These are phyloP conservation scores for Microctenopoma lineatum DNA, from an alignment of 2,797 vertebrate genomes.

Conservation along the genomic window DNA sequence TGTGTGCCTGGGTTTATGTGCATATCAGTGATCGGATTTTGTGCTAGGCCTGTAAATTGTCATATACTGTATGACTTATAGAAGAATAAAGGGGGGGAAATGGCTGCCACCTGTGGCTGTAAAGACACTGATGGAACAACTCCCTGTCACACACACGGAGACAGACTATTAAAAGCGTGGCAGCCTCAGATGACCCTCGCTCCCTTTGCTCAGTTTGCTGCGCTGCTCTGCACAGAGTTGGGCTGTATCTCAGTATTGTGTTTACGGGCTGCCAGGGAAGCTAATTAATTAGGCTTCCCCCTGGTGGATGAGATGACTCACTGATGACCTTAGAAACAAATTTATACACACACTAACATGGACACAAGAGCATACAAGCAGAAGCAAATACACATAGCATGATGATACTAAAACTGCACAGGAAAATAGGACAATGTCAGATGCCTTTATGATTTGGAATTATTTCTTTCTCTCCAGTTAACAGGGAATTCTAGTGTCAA, in stretches of 20 bases:
- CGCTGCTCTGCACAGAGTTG: conserved; percentile 38
- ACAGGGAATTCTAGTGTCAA: neutral
- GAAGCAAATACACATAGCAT: conserved; percentile 2
- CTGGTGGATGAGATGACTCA: conserved; percentile 73
- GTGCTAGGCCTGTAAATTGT: neutral
- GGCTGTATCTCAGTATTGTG: conserved; percentile 52
- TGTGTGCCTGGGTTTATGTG: neutral
- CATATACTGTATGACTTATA: conserved; percentile 6
- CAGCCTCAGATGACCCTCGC: conserved; percentile 57
- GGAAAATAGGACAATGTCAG: conserved; percentile 34
- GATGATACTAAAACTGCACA: neutral
- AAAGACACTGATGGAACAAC: conserved; percentile 17
- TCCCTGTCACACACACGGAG: neutral
- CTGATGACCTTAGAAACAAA: conserved; percentile 57
- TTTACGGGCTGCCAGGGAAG: conserved; percentile 57
- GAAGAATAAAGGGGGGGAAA: conserved; percentile 9
- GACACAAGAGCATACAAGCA: conserved; percentile 2
- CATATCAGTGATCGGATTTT: neutral
- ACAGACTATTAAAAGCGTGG: conserved; percentile 43
- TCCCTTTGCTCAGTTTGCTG: conserved; percentile 33
- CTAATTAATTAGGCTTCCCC: conserved; percentile 75
- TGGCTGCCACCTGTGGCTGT: conserved; percentile 26
- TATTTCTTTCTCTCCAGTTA: conserved; percentile 17
- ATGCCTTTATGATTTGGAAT: conserved; percentile 43
- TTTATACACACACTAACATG: conserved; percentile 26